Evolutionary conservation across 2,888 invertebrate species (phyloP).

Genomic region (Eristalis pertinax): DNA sequence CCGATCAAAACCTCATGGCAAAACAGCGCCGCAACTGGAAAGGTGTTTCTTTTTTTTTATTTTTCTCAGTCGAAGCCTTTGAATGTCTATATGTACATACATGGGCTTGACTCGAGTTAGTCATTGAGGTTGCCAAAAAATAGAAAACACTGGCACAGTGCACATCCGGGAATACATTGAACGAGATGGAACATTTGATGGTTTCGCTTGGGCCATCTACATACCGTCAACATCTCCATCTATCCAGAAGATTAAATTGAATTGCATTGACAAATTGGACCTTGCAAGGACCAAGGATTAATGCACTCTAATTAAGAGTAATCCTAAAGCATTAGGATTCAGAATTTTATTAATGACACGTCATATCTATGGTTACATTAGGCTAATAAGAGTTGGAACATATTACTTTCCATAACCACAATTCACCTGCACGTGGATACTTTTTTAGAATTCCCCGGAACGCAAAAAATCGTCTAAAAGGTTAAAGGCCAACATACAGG

Average conservation of each 20-base stretch:
- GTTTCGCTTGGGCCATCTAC: too few species aligned
- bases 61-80: not conserved
- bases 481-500: not conserved
- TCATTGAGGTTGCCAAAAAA: not conserved
- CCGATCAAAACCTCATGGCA: not conserved
- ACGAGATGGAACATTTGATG: not conserved
- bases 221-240: too few species aligned
- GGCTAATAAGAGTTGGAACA: not conserved
- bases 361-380: too few species aligned
- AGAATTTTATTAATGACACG: too few species aligned
- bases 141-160: not conserved
- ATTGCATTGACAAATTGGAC: not conserved
- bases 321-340: not conserved
- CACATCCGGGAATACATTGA: not conserved
- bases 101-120: not conserved
- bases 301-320: too few species aligned
- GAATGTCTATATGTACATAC: not conserved
- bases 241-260: not conserved
- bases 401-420: not conserved
- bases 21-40: not conserved
- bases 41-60: too few species aligned
- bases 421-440: not conserved
- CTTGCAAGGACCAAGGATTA: not conserved
- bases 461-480: not conserved
- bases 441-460: not conserved